Conservation (phyloP, 2,888 invertebrate genomes). For the Gnatocerus cornutus region DNA sequence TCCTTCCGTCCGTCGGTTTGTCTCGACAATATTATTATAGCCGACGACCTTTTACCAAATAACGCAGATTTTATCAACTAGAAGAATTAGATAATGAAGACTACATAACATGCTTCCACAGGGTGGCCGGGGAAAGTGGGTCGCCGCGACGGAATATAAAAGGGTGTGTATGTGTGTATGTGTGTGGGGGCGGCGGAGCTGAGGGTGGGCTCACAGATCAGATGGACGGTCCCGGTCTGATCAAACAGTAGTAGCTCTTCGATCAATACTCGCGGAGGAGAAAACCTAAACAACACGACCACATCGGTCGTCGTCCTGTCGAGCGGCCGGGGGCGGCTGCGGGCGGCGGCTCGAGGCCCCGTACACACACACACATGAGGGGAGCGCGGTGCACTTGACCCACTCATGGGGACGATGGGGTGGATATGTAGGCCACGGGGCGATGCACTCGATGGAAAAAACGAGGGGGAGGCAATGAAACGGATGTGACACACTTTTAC, state of each 20-base stretch:
- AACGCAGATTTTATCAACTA: slow-evolving; percentile 58
- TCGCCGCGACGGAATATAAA: slow-evolving; percentile 22
- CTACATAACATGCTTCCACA: slow-evolving; percentile 31
- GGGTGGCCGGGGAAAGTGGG: slow-evolving; percentile 17
- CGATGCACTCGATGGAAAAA: slow-evolving; percentile 26
- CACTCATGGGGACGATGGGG: slow-evolving; percentile 41
- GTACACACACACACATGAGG: not conserved
- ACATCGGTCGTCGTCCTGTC: slow-evolving; percentile 57
- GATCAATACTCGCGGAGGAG: slow-evolving; percentile 62
- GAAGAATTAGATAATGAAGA: slow-evolving; percentile 51
- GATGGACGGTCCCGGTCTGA: slow-evolving; percentile 62
- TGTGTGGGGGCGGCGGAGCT: slow-evolving; percentile 29
- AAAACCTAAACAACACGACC: slow-evolving; percentile 65
- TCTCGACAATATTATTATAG: slow-evolving; percentile 45
- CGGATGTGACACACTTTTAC: too few species aligned
- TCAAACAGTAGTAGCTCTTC: slow-evolving; percentile 62
- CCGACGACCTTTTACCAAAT: slow-evolving; percentile 51
- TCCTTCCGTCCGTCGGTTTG: slow-evolving; percentile 42
- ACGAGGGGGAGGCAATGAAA: not conserved
- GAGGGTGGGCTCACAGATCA: slow-evolving; percentile 47
- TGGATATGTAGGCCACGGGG: slow-evolving; percentile 43
- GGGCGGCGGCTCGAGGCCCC: slow-evolving; percentile 8
- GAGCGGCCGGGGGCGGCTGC: slow-evolving; percentile 41
- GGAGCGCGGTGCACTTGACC: slow-evolving; percentile 47
- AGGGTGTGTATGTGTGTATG: slow-evolving; percentile 20